Evolutionary conservation across 2,797 vertebrate genomes (phyloP).

Genomic region (Chelon labrosus): DNA sequence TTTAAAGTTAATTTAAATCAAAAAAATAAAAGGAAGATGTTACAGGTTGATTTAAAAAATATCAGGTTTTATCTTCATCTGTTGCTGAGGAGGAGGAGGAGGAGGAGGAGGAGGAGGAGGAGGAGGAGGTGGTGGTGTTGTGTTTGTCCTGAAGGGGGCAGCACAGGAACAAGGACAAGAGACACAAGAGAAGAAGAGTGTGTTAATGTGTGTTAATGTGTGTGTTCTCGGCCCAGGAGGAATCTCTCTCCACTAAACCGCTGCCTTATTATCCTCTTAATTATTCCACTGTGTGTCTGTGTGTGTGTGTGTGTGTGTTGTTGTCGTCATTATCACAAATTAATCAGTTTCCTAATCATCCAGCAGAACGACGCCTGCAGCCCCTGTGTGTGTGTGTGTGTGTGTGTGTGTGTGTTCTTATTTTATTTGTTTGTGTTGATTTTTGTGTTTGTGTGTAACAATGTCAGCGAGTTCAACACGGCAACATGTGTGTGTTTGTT

Average conservation of each 20-base stretch:
- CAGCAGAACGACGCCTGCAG: constrained; percentile 76
- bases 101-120: no score
- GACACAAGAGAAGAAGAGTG: neutral
- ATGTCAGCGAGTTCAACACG: no score
- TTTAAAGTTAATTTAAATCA: no score
- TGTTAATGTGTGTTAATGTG: neutral
- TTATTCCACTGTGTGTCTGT: constrained; percentile 73
- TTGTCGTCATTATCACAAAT: constrained; percentile 81
- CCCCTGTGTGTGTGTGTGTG: constrained; percentile 28
- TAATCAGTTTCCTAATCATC: constrained; percentile 86
- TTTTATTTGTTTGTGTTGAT: no score
- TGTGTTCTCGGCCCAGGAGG: constrained; percentile 65
- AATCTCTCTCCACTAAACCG: constrained; percentile 78
- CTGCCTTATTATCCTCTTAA: constrained; percentile 82
- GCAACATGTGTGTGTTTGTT: no score
- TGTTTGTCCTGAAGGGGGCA: constrained; percentile 44
- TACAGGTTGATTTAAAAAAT: no score
- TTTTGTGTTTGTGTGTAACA: no score
- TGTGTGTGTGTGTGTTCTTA: no score
- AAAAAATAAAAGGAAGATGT: no score
- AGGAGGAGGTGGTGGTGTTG: no score
- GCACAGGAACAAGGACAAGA: neutral
- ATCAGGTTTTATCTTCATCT: no score
- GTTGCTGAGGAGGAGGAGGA: no score
- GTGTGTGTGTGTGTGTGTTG: constrained; percentile 21